Base-by-base conservation (phyloP, 2,113 vertebrate species). In the Pelvicachromis taeniatus region DNA sequence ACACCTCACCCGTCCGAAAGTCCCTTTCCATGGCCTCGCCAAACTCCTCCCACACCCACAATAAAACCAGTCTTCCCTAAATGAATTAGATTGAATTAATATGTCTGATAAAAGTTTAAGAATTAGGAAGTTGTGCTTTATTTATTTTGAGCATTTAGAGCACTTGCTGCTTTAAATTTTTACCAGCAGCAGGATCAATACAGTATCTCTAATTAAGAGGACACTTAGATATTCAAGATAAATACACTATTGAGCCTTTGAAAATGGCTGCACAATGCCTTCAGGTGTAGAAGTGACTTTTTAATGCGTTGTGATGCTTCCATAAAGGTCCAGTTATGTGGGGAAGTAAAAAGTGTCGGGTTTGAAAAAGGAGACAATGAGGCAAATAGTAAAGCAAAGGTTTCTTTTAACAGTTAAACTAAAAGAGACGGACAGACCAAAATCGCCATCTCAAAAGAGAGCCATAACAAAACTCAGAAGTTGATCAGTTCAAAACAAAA, bases 11-110 rank as follows among this genome's bases (percentile, higher is more conserved):
- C n/a, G n/a, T n/a, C n/a, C n/a, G n/a, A n/a, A n/a, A n/a, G n/a
- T n/a, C n/a, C n/a, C n/a, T n/a, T n/a, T n/a, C n/a, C n/a, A n/a
- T n/a, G n/a, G n/a, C n/a, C n/a, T n/a, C n/a, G n/a, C n/a, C n/a
- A n/a, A n/a, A n/a, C n/a, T n/a, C n/a, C n/a, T n/a, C n/a, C n/a
- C n/a, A n/a, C n/a, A n/a, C n/a, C n/a, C n/a, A n/a, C n/a, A n/a
- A n/a, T n/a, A 48, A 48, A 48, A 11, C 29, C 3, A 11, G 14
- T 0, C 42, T 0, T 73, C 68, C 45, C 0, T 10, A 73, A 19
- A 73, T 14, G 23, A 73, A 19, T 26, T 17, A 0, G 3, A 48
- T 70, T 70, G 0, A 70, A 45, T 70, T 70, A 45, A 52, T 45
- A 26, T 70, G 21, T 26, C 38, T 0, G 17, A 70, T 45, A 70